Evolutionary conservation across 1,140 invertebrate species (phyloP).

Genomic region (Lasioglossum baleicum): DNA sequence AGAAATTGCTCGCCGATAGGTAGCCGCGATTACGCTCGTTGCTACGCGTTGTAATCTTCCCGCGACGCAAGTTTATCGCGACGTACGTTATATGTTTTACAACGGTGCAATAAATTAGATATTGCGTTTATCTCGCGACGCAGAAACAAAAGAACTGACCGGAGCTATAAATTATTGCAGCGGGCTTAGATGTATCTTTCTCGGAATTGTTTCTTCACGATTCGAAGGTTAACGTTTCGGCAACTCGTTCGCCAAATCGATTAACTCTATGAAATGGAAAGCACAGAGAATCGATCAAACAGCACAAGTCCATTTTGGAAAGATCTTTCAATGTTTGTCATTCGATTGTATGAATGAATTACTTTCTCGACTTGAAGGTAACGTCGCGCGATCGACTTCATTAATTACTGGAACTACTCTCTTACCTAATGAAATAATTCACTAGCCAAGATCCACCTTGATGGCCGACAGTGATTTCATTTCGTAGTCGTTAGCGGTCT

Average conservation of each 20-base stretch:
- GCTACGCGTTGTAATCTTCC: not conserved
- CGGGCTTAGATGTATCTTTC: slow-evolving; percentile 27
- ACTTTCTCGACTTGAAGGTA: no score
- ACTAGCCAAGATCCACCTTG: no score
- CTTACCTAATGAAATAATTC: no score
- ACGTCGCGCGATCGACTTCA: no score
- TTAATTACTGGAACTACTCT: no score
- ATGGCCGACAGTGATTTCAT: no score
- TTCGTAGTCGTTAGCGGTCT: no score
- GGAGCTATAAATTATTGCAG: slow-evolving; percentile 38
- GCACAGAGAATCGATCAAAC: no score
- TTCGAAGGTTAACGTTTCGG: not conserved
- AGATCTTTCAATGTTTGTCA: no score
- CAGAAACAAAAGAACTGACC: slow-evolving; percentile 27
- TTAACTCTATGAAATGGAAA: no score
- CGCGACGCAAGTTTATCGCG: slow-evolving; percentile 29
- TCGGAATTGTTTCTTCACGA: not conserved
- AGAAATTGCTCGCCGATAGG: not conserved
- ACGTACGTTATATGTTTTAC: slow-evolving; percentile 37
- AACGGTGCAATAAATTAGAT: slow-evolving; percentile 47
- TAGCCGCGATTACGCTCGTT: slow-evolving; percentile 2
- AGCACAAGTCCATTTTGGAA: no score
- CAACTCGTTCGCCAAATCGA: not conserved
- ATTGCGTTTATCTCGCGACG: slow-evolving; percentile 47
- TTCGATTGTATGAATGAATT: no score